These are phyloP conservation scores for Cartodere bifasciata DNA, from an alignment of 2,888 invertebrate genomes.

Conservation along the genomic window DNA sequence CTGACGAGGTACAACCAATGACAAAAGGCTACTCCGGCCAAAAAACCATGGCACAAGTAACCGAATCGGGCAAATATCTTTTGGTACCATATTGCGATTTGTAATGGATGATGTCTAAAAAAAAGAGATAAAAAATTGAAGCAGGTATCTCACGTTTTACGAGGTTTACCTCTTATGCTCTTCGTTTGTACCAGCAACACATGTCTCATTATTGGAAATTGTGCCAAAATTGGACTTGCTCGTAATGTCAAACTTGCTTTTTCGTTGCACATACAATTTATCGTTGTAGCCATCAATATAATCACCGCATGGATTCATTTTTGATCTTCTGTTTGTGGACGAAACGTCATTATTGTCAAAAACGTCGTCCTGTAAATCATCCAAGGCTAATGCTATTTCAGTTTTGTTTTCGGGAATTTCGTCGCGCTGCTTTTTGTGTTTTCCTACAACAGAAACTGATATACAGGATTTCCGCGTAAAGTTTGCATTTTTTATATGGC, in stretches of 20 bases:
- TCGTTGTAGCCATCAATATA: too few relatives aligned
- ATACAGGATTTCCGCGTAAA: too few relatives aligned
- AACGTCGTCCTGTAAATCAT: constrained; percentile 36
- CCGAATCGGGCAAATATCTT: constrained; percentile 41
- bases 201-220: too few relatives aligned
- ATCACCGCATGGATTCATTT: constrained; percentile 28
- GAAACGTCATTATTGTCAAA: constrained; percentile 31
- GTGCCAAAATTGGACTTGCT: constrained; percentile 18
- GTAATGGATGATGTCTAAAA: constrained; percentile 32
- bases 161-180: too few relatives aligned
- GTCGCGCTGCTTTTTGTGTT: constrained; percentile 31
- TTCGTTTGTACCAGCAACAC: too few relatives aligned
- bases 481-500: too few relatives aligned
- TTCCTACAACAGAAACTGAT: too few relatives aligned
- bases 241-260: constrained; percentile 31
- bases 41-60: constrained; percentile 44
- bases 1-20: constrained; percentile 45
- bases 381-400: constrained; percentile 33
- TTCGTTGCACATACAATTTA: constrained; percentile 33
- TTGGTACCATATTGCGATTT: constrained; percentile 41
- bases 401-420: constrained; percentile 31
- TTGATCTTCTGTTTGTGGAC: constrained; percentile 21
- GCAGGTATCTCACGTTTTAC: too few relatives aligned
- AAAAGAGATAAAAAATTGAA: constrained; percentile 3
- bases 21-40: constrained; percentile 46